Percentiles rank a stretch among this genome's conserved stretches.
Conservation (phyloP, 2,113 vertebrate species). For the Dromaius novaehollandiae region DNA sequence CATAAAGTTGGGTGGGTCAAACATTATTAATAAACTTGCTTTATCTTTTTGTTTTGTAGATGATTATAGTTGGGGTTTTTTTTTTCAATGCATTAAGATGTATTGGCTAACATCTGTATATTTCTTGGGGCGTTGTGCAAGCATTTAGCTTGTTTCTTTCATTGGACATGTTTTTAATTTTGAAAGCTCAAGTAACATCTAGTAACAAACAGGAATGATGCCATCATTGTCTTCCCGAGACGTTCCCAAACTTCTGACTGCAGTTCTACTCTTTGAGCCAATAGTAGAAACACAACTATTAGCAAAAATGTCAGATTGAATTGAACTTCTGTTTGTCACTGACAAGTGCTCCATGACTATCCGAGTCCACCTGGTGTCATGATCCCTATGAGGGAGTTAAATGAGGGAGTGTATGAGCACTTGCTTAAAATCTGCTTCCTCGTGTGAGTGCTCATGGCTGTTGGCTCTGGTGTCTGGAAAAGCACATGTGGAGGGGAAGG, state of each 20-base stretch:
- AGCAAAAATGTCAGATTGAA: background rate
- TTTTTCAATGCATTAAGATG: background rate
- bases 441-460: background rate
- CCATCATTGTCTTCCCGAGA: background rate
- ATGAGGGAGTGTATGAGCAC: background rate
- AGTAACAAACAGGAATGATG: background rate
- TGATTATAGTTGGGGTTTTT: background rate
- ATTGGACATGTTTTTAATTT: background rate
- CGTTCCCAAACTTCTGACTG: background rate
- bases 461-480: background rate
- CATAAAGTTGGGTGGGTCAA: background rate
- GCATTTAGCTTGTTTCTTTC: background rate
- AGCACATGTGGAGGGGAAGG: background rate
- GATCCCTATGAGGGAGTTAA: background rate
- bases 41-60: background rate
- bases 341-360: background rate
- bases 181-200: background rate
- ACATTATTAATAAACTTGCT: background rate
- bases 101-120: background rate
- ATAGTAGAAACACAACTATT: background rate
- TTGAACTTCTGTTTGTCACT: background rate
- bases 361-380: background rate
- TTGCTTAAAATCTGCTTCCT: background rate
- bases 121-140: background rate
- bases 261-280: background rate